A percentile compares a stretch with the other conserved stretches of the same genome.
Conservation (phyloP, 2,797 vertebrate species). For the Gymnopithys bicolor region DNA sequence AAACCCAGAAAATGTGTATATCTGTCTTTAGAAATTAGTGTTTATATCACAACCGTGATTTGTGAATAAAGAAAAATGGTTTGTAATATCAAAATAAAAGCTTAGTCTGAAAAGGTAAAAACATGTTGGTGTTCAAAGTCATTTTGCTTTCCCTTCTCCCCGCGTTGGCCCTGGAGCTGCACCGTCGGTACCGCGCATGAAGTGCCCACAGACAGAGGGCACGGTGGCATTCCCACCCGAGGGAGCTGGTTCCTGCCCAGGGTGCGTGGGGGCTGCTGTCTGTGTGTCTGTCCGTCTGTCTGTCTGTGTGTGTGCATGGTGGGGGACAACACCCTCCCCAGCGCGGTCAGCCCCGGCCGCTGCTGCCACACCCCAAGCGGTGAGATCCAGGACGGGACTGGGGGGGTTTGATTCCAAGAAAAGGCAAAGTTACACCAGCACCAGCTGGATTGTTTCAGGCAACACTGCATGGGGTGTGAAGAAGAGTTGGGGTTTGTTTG, state of each 20-base stretch:
- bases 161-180: background rate
- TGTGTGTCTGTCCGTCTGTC: background rate
- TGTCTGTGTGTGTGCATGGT: too few relatives aligned
- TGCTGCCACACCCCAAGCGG: background rate
- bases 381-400: accelerated
- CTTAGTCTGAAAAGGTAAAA: constrained; percentile 84
- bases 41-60: constrained; percentile 87
- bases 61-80: constrained; percentile 88
- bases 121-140: constrained; percentile 61
- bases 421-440: accelerated
- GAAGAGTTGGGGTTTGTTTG: accelerated
- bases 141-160: constrained; percentile 31
- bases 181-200: accelerated
- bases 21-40: constrained; percentile 89
- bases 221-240: background rate
- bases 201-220: background rate
- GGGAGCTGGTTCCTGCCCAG: background rate
- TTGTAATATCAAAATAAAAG: constrained; percentile 89
- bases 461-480: accelerated
- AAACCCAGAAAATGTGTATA: constrained; percentile 85
- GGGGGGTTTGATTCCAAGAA: background rate
- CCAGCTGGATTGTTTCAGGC: background rate
- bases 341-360: background rate
- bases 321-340: too few relatives aligned
- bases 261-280: background rate